Conservation (phyloP, 2,888 invertebrate genomes). For the Standfussiana lucernea region DNA sequence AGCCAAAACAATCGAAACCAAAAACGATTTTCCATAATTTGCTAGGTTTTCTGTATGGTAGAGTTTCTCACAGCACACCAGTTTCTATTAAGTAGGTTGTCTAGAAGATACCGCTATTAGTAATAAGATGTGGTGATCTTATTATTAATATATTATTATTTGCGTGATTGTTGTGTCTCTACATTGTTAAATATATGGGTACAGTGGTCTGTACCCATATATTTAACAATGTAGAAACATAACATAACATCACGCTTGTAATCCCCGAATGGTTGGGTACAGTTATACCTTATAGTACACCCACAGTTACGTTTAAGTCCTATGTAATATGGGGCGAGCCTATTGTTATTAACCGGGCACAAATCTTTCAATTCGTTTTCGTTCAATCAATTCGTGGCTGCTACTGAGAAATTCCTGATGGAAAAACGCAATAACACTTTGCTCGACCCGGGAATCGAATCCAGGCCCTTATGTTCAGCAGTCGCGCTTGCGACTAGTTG, state of each 20-base stretch:
- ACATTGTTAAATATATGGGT: neutral
- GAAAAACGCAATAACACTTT: neutral
- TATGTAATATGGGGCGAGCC: neutral
- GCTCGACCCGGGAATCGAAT: neutral
- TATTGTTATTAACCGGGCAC: neutral
- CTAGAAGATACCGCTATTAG: neutral
- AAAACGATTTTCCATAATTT: neutral
- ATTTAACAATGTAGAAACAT: neutral
- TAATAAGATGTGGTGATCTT: no score
- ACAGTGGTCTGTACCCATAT: neutral
- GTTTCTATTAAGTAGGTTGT: neutral
- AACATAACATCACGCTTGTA: neutral
- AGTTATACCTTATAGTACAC: no score
- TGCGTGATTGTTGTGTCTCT: no score
- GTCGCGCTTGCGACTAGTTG: neutral
- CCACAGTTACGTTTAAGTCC: neutral
- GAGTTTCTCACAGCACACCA: neutral
- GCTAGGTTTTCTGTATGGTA: neutral
- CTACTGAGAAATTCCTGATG: neutral
- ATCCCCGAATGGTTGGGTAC: no score
- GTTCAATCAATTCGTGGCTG: no score
- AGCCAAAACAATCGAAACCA: neutral
- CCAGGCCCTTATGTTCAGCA: neutral
- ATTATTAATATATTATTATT: no score
- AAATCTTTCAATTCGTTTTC: no score